A percentile compares a stretch with the other conserved stretches of the same genome.
Evolutionary conservation across 1,140 invertebrate genomes (phyloP).

Genomic region (Ylistrum balloti): DNA sequence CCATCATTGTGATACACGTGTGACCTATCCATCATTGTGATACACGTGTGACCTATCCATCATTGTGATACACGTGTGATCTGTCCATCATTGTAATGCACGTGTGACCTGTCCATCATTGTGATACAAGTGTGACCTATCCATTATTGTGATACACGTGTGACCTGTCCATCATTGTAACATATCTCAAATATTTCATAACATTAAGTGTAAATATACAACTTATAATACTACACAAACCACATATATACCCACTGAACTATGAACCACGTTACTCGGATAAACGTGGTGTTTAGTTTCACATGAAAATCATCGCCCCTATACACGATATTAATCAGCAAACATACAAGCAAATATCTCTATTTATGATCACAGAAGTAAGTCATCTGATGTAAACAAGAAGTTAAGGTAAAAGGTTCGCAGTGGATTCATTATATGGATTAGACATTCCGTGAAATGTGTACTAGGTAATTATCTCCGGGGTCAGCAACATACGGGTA

Average conservation of each 20-base stretch:
- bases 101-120: no score
- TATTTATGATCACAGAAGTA: background rate
- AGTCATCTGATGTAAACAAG: background rate
- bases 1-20: no score
- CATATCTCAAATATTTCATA: background rate
- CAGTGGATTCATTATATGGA: background rate
- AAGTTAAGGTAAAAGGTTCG: background rate
- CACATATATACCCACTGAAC: background rate
- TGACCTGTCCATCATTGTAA: no score
- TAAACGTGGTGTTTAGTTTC: background rate
- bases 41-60: no score
- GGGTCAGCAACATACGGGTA: background rate
- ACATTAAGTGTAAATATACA: background rate
- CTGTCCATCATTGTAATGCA: no score
- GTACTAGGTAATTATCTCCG: background rate
- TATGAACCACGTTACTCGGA: background rate
- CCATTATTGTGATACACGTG: no score
- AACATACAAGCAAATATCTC: background rate
- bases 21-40: no score
- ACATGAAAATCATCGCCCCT: background rate
- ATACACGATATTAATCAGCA: background rate
- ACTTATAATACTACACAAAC: background rate
- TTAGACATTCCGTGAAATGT: background rate
- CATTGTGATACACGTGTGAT: no score
- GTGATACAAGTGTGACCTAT: no score